A percentile compares a stretch with the other conserved stretches of the same genome.
phyloP scores from a whole-genome alignment of 2,113 vertebrate genomes.

The zebrafish (Danio rerio) region GRCz12tu NC_133183.1:31558001-31558500 shows the following conservation, averaged over 20 bases:
- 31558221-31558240: neutral
- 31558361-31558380: constrained; percentile 99
- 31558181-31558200: neutral
- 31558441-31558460: constrained; percentile 98
- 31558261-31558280: neutral
- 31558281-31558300: neutral
- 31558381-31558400: constrained; percentile 99
- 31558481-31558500: constrained; percentile 56
- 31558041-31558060: no score
- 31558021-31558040: no score
- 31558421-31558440: constrained; percentile 97
- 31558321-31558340: constrained; percentile 79
- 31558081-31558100: neutral
- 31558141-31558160: neutral
- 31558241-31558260: no score
- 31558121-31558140: neutral
- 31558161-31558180: neutral
- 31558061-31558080: neutral
- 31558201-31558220: neutral
- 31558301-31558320: constrained; percentile 15
- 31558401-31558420: constrained; percentile 97
- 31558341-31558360: constrained; percentile 94
- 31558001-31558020: no score
- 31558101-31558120: neutral
- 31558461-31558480: constrained; percentile 99